Conservation (phyloP, 2,797 vertebrate genomes). For the Pseudopleuronectes americanus region DNA sequence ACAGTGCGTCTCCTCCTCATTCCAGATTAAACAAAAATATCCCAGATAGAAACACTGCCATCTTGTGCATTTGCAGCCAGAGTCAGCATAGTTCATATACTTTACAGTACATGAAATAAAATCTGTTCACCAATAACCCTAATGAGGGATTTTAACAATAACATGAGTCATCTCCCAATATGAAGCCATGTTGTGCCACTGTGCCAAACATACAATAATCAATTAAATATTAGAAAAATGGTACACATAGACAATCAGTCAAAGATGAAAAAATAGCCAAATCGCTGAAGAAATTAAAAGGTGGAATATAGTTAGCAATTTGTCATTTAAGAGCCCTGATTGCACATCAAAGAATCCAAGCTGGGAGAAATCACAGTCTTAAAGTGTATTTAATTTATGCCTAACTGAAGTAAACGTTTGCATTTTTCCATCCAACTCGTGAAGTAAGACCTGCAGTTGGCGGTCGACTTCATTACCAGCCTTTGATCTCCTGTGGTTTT, state of each 20-base stretch:
- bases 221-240: too few species aligned
- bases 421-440: slow-evolving; percentile 31
- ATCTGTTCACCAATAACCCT: too few species aligned
- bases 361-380: slow-evolving; percentile 12
- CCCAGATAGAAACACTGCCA: too few species aligned
- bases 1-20: too few species aligned
- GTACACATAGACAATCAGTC: not conserved
- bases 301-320: slow-evolving; percentile 1
- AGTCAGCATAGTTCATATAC: too few species aligned
- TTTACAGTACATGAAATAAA: too few species aligned
- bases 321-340: slow-evolving; percentile 10
- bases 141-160: too few species aligned
- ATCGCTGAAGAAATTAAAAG: not conserved
- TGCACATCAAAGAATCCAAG: slow-evolving; percentile 21
- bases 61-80: too few species aligned
- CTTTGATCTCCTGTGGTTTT: slow-evolving; percentile 68
- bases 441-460: slow-evolving; percentile 52
- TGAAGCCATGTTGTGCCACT: too few species aligned
- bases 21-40: too few species aligned
- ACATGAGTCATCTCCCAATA: too few species aligned
- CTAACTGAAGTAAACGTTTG: slow-evolving; percentile 38
- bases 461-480: slow-evolving; percentile 47
- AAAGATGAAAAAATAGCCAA: not conserved
- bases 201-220: too few species aligned
- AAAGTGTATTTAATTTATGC: slow-evolving; percentile 21